Conservation (phyloP, 2,888 invertebrate genomes). For the Marronus borbonicus region DNA sequence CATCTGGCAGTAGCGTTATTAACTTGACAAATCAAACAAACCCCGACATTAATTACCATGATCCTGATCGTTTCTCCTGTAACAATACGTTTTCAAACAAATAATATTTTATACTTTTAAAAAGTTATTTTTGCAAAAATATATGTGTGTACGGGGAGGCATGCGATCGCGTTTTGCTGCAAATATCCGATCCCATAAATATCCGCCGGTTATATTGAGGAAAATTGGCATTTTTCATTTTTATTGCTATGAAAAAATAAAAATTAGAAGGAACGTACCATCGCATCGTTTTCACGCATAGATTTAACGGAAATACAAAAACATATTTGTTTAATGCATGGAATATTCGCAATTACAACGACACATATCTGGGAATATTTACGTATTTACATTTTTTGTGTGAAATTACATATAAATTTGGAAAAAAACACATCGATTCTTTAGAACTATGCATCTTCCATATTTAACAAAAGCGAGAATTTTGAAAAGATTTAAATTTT, state of each 20-base stretch:
- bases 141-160: slow-evolving; percentile 13
- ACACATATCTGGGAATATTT: not conserved
- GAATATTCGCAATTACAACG: not conserved
- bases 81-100: slow-evolving; percentile 49
- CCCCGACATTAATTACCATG: slow-evolving; percentile 70
- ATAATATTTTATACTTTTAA: slow-evolving; percentile 53
- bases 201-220: slow-evolving; percentile 33
- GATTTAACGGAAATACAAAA: slow-evolving; percentile 20
- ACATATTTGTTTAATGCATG: slow-evolving; percentile 5
- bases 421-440: no score
- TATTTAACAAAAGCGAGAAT: no score
- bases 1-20: slow-evolving; percentile 72
- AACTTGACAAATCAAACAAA: slow-evolving; percentile 73
- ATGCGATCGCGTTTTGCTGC: not conserved
- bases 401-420: not conserved
- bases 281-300: not conserved
- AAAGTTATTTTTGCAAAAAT: slow-evolving; percentile 46
- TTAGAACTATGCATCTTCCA: no score
- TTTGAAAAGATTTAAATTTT: no score
- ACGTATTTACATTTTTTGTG: not conserved
- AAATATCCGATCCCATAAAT: slow-evolving; percentile 27
- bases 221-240: slow-evolving; percentile 46
- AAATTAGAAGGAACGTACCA: slow-evolving; percentile 20
- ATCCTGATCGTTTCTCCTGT: slow-evolving; percentile 47
- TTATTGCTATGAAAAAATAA: slow-evolving; percentile 40